Percentiles rank a stretch among this genome's conserved stretches.
These are phyloP conservation scores for Caenorhabditis macrosperma DNA, from an alignment of 2,888 invertebrate species.

Conservation along the genomic window DNA sequence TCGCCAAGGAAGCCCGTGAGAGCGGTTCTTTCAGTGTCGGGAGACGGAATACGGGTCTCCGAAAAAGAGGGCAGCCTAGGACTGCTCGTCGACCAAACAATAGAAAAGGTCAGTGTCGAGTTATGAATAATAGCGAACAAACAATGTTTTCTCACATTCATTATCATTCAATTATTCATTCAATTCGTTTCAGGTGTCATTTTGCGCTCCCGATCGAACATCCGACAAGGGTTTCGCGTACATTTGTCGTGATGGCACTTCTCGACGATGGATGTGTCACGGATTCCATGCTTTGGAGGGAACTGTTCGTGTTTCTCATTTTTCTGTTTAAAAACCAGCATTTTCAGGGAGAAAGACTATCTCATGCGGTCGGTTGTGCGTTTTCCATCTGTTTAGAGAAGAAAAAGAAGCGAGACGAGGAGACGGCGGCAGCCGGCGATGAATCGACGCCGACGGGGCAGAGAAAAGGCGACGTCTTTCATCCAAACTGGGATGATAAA, in stretches of 20 bases:
- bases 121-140: background rate
- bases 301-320: slow-evolving; percentile 66
- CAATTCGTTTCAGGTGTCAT: slow-evolving; percentile 85
- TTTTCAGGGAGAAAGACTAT: slow-evolving; percentile 91
- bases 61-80: slow-evolving; percentile 97
- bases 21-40: slow-evolving; percentile 83
- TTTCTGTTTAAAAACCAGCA: background rate
- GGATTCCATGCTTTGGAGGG: slow-evolving; percentile 96
- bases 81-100: slow-evolving; percentile 98
- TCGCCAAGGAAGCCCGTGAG: slow-evolving; percentile 90
- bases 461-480: slow-evolving; percentile 30
- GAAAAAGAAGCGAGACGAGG: slow-evolving; percentile 83
- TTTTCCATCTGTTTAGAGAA: slow-evolving; percentile 98
- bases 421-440: slow-evolving; percentile 20
- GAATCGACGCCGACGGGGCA: background rate
- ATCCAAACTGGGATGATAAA: slow-evolving; percentile 67
- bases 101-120: slow-evolving; percentile 87
- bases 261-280: slow-evolving; percentile 99
- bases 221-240: slow-evolving; percentile 98
- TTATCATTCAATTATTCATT: background rate
- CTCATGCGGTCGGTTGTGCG: slow-evolving; percentile 99
- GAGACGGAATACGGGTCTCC: slow-evolving; percentile 95
- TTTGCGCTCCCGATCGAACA: slow-evolving; percentile 98
- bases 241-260: slow-evolving; percentile 98
- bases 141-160: too few relatives aligned